Percentiles rank a stretch among this genome's conserved stretches.
These are phyloP conservation scores for Charanyca ferruginea DNA, from an alignment of 2,888 invertebrate genomes.

Conservation along the genomic window DNA sequence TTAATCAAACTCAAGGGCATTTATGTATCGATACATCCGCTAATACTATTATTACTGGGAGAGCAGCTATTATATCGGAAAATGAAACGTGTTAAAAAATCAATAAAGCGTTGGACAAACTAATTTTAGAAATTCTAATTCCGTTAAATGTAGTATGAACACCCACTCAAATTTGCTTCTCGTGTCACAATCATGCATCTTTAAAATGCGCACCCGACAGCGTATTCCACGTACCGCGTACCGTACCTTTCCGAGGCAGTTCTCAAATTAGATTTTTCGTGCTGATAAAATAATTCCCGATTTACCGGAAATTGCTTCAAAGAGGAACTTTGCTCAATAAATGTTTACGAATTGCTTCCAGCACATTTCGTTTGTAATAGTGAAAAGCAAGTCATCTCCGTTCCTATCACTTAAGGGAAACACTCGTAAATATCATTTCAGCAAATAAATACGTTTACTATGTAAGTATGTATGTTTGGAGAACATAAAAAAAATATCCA, in stretches of 20 bases:
- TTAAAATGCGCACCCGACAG: constrained; percentile 40
- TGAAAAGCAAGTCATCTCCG: constrained; percentile 37
- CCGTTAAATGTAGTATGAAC: constrained; percentile 35
- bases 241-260: constrained; percentile 34
- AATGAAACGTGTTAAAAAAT: constrained; percentile 3
- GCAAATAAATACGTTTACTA: constrained; percentile 16
- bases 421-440: constrained; percentile 34
- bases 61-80: background rate
- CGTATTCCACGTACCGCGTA: constrained; percentile 8
- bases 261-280: constrained; percentile 51
- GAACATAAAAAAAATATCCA: constrained; percentile 36
- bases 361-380: constrained; percentile 32
- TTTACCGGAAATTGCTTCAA: constrained; percentile 49
- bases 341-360: constrained; percentile 25
- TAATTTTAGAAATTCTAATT: constrained; percentile 36
- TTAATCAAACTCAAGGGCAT: background rate
- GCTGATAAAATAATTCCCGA: constrained; percentile 51
- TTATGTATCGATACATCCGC: no score
- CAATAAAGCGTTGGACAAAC: constrained; percentile 12
- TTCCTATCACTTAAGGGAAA: constrained; percentile 26
- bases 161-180: constrained; percentile 37
- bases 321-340: constrained; percentile 59
- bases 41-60: no score
- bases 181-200: constrained; percentile 55
- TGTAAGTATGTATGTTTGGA: constrained; percentile 16